A percentile compares a stretch with the other conserved stretches of the same genome.
Conservation (phyloP, 2,113 vertebrate genomes). For the Camelus bactrianus region DNA sequence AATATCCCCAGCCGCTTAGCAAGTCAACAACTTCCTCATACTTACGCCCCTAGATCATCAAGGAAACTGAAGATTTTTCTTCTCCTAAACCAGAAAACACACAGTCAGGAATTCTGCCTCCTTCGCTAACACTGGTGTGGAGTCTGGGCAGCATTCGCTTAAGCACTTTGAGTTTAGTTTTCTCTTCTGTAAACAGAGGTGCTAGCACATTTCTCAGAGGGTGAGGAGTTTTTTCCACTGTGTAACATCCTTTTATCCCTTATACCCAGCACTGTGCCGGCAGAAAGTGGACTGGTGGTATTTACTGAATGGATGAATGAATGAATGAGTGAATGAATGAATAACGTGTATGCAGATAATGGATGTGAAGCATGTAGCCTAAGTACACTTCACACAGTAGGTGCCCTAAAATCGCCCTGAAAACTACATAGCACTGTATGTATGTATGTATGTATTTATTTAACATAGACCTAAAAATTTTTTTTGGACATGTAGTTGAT, state of each 20-base stretch:
- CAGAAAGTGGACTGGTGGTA: background rate
- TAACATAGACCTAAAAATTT: no score
- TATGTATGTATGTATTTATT: no score
- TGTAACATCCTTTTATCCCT: background rate
- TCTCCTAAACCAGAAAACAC: background rate
- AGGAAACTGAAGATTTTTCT: background rate
- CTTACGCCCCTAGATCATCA: background rate
- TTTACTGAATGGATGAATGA: background rate
- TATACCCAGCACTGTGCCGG: background rate
- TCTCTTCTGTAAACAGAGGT: background rate
- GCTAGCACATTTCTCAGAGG: background rate
- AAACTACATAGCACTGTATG: background rate
- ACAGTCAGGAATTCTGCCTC: background rate
- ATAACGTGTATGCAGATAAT: no score
- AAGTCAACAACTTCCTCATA: background rate
- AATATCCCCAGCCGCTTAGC: background rate
- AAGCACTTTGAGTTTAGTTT: background rate
- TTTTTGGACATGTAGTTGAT: no score
- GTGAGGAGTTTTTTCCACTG: background rate
- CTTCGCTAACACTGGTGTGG: no score
- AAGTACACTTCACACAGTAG: background rate
- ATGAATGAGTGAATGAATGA: background rate
- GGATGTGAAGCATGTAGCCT: background rate
- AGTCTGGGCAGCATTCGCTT: background rate
- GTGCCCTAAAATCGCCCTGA: background rate